Conservation (phyloP, 2,888 invertebrate species). For the Metallyticus violacea region DNA sequence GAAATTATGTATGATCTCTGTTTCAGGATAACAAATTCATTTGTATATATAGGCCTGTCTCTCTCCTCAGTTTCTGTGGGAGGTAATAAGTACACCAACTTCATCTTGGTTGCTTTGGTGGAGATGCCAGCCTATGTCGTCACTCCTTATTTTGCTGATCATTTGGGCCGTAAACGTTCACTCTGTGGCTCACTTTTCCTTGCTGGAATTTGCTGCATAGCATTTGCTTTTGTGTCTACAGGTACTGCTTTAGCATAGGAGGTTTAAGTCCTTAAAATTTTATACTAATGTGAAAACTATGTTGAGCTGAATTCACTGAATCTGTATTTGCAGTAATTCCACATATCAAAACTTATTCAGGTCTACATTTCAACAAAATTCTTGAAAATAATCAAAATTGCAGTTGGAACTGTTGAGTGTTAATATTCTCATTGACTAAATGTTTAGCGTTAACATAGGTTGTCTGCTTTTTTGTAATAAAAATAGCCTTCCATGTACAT, state of each 20-base stretch:
- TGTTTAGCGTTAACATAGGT: too few species aligned
- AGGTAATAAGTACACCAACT: conserved; percentile 75
- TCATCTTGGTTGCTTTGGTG: conserved; percentile 62
- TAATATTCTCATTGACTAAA: too few species aligned
- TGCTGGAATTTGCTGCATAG: conserved; percentile 36
- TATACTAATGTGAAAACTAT: too few species aligned
- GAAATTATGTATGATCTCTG: neutral
- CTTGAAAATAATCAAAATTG: too few species aligned
- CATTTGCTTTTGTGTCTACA: conserved; percentile 35
- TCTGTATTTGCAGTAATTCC: too few species aligned
- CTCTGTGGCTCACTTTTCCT: conserved; percentile 34
- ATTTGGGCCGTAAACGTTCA: conserved; percentile 48
- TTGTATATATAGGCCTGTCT: conserved; percentile 78
- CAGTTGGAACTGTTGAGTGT: too few species aligned
- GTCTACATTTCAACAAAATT: too few species aligned
- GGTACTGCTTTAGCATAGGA: neutral
- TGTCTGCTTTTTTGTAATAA: too few species aligned
- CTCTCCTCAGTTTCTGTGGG: conserved; percentile 72
- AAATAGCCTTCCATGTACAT: too few species aligned
- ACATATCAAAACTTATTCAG: too few species aligned
- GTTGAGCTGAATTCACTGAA: too few species aligned
- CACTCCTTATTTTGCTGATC: conserved; percentile 61
- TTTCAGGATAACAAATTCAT: conserved; percentile 62
- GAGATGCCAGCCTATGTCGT: conserved; percentile 72
- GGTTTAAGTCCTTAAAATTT: too few species aligned